Evolutionary conservation across 2,797 vertebrate genomes (phyloP).

Genomic region (Syngnathus acus): DNA sequence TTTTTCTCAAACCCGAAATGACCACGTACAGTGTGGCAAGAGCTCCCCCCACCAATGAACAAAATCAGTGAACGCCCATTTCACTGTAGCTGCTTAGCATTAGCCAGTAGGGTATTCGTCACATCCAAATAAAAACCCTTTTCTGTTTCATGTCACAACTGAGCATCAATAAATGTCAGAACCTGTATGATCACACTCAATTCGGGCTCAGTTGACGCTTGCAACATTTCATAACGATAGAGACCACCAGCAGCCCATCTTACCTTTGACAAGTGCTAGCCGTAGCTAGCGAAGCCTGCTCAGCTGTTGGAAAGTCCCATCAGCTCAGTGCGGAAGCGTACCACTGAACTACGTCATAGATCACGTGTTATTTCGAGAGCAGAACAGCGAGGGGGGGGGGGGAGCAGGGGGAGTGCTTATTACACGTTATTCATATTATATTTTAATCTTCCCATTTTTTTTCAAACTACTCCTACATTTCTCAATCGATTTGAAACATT

Average conservation of each 20-base stretch:
- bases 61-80: constrained; percentile 65
- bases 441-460: too few species aligned
- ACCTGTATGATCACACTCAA: neutral
- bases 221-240: constrained; percentile 10
- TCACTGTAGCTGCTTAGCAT: constrained; percentile 52
- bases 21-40: constrained; percentile 6
- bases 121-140: neutral
- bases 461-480: too few species aligned
- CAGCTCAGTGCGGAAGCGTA: constrained; percentile 59
- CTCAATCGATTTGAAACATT: too few species aligned
- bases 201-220: neutral
- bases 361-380: too few species aligned
- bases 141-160: neutral
- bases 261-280: constrained; percentile 66
- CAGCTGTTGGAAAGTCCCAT: constrained; percentile 71
- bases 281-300: constrained; percentile 60
- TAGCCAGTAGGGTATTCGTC: constrained; percentile 41
- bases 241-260: constrained; percentile 34
- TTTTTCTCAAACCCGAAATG: constrained; percentile 5
- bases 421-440: too few species aligned
- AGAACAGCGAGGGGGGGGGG: too few species aligned
- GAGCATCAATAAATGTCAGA: neutral
- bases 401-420: too few species aligned
- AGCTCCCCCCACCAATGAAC: constrained; percentile 32
- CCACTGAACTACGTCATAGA: constrained; percentile 20